Base-by-base conservation (phyloP, 2,797 vertebrate species). In the Ibycter americanus region DNA sequence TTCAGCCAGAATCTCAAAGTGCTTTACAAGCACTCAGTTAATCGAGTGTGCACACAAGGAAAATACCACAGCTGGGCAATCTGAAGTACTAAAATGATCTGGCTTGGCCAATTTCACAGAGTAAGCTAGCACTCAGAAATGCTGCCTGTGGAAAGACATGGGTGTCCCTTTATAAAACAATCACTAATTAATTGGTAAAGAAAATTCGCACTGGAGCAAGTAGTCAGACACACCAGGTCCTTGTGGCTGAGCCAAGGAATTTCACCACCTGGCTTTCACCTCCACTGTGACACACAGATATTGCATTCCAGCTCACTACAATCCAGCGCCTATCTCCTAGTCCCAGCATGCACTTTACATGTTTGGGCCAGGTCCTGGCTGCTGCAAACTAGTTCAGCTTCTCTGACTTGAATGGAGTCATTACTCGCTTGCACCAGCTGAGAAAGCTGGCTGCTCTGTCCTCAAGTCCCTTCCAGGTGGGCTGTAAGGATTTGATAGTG, bases 211-310 rank as follows among this genome's bases (percentile, higher is more conserved):
- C 20, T 62, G 65, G 34, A 96, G 38, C 44, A 79, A 76, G 72
- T 65, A 91, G 84, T 88, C 65, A 91, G 79, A 78, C 73, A 54
- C 76, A 65, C 34, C 74, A 78, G 76, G 65, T 61, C 82, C 70
- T 73, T 65, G 82, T 78, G 76, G 66, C 84, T 46, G 54, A 89
- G 90, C 90, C 93, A 94, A 79, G 90, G 87, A 88, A 66, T 93
- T 91, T 90, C 84, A 91, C 29, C 87, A 87, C 66, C 90, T 96
- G 95, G 94, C 44, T 87, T 81, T 93, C 11, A 3, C 59, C 82
- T 91, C 83, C 90, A 15, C 44, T 52, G 74, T 44, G 89, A 78
- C 25, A 52, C 54, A 56, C n/a, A 73, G 80, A 67, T 42, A 17
- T 22, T 94, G 88, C 83, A 62, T 3, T 14, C 88, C 89, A 71